phyloP scores from a whole-genome alignment of 2,888 invertebrate species.

The Rhimphoctona megacephalus region DNA sequence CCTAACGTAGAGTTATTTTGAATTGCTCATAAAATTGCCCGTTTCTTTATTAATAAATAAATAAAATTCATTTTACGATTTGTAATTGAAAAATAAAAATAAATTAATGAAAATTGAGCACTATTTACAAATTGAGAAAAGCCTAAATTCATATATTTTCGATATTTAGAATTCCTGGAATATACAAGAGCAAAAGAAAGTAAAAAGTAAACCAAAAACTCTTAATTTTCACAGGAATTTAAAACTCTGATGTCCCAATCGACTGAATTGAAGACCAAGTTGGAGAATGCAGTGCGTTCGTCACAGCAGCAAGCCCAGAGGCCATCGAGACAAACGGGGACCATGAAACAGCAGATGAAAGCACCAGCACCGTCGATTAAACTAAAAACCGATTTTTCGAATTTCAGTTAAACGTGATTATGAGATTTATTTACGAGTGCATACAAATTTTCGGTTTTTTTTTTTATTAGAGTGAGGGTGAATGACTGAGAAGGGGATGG shows the following conservation, averaged over 20 bases:
- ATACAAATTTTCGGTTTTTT: neutral
- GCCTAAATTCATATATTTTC: neutral
- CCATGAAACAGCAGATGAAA: constrained; percentile 81
- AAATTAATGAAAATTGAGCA: no score
- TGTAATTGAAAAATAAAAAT: no score
- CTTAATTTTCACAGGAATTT: constrained; percentile 89
- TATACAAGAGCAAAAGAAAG: neutral
- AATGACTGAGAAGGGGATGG: neutral
- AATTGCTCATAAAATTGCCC: neutral
- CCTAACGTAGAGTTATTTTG: neutral
- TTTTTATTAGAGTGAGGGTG: neutral
- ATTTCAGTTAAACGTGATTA: constrained; percentile 89
- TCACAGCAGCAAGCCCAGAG: constrained; percentile 87
- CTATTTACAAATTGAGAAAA: neutral
- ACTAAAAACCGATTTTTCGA: constrained; percentile 97
- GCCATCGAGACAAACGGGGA: constrained; percentile 82
- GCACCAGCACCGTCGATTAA: constrained; percentile 91
- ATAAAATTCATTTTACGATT: no score
- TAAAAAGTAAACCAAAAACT: neutral
- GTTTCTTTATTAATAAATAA: no score
- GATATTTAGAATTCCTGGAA: neutral
- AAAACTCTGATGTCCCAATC: constrained; percentile 95
- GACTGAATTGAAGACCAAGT: constrained; percentile 91
- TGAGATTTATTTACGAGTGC: neutral
- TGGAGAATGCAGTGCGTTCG: constrained; percentile 94